Percentiles rank a stretch among this genome's conserved stretches.
phyloP scores from a whole-genome alignment of 1,140 invertebrate genomes.

The Bombus polaris region DNA sequence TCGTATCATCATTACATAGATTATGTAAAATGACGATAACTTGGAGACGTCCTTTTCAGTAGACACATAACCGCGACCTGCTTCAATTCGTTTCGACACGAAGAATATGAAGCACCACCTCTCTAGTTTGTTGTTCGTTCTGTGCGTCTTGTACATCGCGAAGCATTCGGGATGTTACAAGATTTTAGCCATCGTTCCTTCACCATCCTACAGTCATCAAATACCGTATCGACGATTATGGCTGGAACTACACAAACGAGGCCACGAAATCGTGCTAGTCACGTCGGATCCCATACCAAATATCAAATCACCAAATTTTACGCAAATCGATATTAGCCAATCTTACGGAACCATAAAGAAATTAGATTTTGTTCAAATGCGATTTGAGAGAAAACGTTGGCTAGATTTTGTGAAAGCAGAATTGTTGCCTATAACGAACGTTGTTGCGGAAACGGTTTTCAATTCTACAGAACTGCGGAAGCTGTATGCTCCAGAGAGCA shows the following conservation, averaged over 20 bases:
- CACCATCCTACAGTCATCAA: conserved; percentile 84
- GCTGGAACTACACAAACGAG: conserved; percentile 66
- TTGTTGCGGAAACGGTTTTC: conserved; percentile 15
- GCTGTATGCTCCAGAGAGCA: conserved; percentile 55
- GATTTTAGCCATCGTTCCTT: conserved; percentile 83
- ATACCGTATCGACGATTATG: conserved; percentile 80
- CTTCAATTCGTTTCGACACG: accelerated
- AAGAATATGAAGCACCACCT: background rate
- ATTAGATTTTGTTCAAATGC: background rate
- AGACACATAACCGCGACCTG: accelerated
- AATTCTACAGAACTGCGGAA: conserved; percentile 54
- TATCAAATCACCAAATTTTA: conserved; percentile 62
- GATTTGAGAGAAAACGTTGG: conserved; percentile 31
- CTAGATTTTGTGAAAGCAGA: accelerated
- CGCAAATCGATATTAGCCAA: conserved; percentile 55
- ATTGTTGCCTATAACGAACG: accelerated
- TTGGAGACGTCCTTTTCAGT: accelerated
- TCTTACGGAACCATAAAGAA: accelerated
- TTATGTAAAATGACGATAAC: too few species aligned
- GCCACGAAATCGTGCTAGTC: conserved; percentile 75
- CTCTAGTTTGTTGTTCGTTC: background rate
- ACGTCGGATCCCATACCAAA: conserved; percentile 74
- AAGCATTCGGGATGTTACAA: conserved; percentile 59
- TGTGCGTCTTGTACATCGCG: background rate
- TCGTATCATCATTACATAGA: too few species aligned